A percentile compares a stretch with the other conserved stretches of the same genome.
These are phyloP conservation scores for Linurgus olivaceus DNA, from an alignment of 2,797 vertebrate genomes.

Conservation along the genomic window DNA sequence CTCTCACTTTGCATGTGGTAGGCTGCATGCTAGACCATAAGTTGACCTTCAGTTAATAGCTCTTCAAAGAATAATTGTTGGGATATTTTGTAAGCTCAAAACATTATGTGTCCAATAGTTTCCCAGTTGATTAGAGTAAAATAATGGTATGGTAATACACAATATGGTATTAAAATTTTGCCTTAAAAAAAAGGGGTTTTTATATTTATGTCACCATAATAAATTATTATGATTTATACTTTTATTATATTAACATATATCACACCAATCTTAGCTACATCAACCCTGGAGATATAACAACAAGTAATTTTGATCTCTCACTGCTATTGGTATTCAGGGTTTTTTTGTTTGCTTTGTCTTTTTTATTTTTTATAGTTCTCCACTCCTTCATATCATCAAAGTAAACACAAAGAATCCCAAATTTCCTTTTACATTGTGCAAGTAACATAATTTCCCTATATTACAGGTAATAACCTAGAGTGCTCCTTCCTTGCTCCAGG, in stretches of 20 bases:
- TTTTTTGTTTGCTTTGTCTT: background rate
- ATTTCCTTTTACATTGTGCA: background rate
- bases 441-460: background rate
- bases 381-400: background rate
- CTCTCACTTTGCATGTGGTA: background rate
- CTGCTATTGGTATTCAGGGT: accelerated
- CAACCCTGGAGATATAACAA: background rate
- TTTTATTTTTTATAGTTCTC: background rate
- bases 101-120: background rate
- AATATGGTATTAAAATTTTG: background rate
- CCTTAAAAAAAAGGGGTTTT: accelerated
- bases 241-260: background rate
- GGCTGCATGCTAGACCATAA: background rate
- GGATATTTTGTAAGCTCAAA: background rate
- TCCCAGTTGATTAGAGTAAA: background rate
- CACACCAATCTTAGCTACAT: background rate
- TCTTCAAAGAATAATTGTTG: background rate
- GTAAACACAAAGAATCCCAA: background rate
- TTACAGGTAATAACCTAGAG: background rate
- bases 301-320: background rate
- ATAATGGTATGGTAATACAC: background rate
- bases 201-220: background rate
- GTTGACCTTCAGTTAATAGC: background rate
- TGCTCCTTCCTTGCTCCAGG: background rate
- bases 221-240: background rate